Evolutionary conservation across 2,113 vertebrate genomes (phyloP).

Genomic region (Neopipo cinnamomea): DNA sequence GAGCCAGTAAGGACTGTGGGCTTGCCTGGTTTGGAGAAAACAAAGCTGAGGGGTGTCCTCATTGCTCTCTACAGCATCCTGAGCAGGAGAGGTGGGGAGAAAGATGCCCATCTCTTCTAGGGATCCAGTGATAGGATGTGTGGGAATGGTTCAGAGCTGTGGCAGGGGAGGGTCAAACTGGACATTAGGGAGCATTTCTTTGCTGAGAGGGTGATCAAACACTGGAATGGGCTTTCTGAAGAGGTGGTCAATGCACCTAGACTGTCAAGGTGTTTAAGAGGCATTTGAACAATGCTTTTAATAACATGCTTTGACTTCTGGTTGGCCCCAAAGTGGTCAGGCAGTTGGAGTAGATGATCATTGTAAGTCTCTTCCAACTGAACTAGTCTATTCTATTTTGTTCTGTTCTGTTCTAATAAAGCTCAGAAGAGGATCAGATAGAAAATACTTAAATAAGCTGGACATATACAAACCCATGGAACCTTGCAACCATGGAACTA

Average conservation of each 20-base stretch:
- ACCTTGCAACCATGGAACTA: neutral
- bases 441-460: neutral
- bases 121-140: fast-evolving
- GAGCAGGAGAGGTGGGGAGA: neutral
- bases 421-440: neutral
- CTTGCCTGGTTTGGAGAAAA: neutral
- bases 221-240: neutral
- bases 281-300: too few relatives aligned
- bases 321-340: neutral
- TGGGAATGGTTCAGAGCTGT: neutral
- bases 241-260: neutral
- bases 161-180: neutral
- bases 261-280: neutral
- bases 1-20: neutral
- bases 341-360: neutral
- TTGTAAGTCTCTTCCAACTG: neutral
- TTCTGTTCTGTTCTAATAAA: neutral
- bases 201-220: neutral
- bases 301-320: neutral
- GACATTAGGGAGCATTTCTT: neutral
- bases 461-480: neutral
- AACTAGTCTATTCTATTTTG: neutral
- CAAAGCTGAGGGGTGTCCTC: neutral
- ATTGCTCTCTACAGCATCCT: neutral
- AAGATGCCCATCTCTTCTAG: neutral